Evolutionary conservation across 1,140 invertebrate species (phyloP), one percentile per base, ranked within the genome.

Genomic region (Caenorhabditis briggsae): DNA sequence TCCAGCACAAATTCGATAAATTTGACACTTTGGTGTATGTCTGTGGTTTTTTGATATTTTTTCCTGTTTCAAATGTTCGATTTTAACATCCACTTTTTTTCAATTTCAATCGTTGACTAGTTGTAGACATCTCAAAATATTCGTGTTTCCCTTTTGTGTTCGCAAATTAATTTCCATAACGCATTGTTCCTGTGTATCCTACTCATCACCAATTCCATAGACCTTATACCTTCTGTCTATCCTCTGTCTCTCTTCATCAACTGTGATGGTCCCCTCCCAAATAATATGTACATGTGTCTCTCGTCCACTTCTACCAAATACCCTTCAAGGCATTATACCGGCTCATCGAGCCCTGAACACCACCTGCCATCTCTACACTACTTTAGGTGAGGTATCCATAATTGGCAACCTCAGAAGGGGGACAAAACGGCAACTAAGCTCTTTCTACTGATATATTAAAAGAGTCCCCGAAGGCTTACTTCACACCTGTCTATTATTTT

Each of bases 291-390:
- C 70, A 78, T 78, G 70, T 78, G 70, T 33, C 33, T 33, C 33
- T 78, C 70, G 41, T 20, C 70, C 70, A 53, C 70, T 46, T 18
- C 33, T 33, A 33, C 33, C 33, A 33, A 33, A 33, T 20, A 58
- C 61, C 12, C 41, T 46, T 46, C 33, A 23, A 50, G 46, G 46
- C 70, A 78, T 78, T 78, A 78, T 78, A 78, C 70, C 70, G 70
- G 70, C 70, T 78, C 70, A 78, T 78, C 70, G 70, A 78, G 70
- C 70, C 70, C 70, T 70, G 64, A 70, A 70, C 64, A 50, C 70
- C 70, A 78, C 70, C 70, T 78, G 70, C 70, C 70, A 78, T 33
- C 59, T 46, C 50, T 53, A 11, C 16, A 16, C 16, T 53, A 14
- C 50, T 53, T 53, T 16, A 53, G 33, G 33, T 33, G 33, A 41